Evolutionary conservation across 2,113 vertebrate genomes (phyloP), one percentile per base, ranked within the genome.

Genomic region (Cygnus atratus): DNA sequence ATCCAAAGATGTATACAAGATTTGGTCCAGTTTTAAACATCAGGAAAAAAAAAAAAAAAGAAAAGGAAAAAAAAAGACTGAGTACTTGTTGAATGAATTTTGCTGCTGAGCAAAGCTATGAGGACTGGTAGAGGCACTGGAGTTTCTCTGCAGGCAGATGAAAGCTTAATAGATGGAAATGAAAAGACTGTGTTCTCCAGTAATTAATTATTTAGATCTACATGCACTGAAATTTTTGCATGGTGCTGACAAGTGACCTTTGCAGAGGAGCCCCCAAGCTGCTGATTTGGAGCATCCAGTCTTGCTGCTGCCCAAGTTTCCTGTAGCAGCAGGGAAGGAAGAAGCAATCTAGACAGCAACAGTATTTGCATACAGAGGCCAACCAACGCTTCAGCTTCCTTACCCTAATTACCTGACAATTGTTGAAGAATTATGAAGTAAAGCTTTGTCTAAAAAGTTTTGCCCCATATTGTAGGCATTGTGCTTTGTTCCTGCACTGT

Each of bases 161-260:
- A 73, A 82, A 91, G 16, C 54, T 61, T 89, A 58, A 73, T 19
- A 48, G 54, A 84, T 21, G 21, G 84, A 95, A 96, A 84, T 93
- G 57, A 61, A 78, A 96, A 68, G 44, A 78, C 2, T 61, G 44
- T 43, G 33, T 70, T 82, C 39, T 90, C 65, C 41, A 62, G 39
- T 55, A 81, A 84, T 91, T 87, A 88, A 89, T 90, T 95, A 93
- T 87, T 95, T 94, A 92, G 54, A 79, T 46, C 24, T 70, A 83
- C 61, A 93, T 18, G 48, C 73, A 66, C 68, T 11, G 52, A 88
- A 95, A 82, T 35, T 92, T 86, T 92, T 63, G 78, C 33, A 46
- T 5, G 12, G 33, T 0, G 1, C 70, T 84, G 81, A 91, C 62
- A 66, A 79, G 73, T 22, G 77, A 94, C 88, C 88, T 95, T 96